Evolutionary conservation across 2,888 invertebrate genomes (phyloP).

Genomic region (Archips crataeganus): DNA sequence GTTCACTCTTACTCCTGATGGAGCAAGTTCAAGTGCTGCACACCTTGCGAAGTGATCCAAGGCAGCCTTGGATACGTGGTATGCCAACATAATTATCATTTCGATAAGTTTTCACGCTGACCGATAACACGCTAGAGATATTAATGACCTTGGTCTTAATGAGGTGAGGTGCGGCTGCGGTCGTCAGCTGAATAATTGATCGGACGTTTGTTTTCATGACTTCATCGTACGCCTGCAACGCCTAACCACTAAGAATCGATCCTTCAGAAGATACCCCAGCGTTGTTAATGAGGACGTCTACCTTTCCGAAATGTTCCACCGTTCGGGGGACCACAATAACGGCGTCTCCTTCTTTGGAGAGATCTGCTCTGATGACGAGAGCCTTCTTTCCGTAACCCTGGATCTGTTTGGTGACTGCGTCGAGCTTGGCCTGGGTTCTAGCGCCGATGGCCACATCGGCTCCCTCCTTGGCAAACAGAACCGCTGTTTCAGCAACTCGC

Average conservation of each 20-base stretch:
- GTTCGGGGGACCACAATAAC: slow-evolving; percentile 52
- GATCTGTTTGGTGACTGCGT: slow-evolving; percentile 48
- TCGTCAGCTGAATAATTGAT: slow-evolving; percentile 53
- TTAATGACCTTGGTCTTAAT: slow-evolving; percentile 60
- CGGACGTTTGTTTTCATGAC: slow-evolving; percentile 57
- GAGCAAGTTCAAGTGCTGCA: slow-evolving; percentile 87
- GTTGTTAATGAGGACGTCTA: slow-evolving; percentile 63
- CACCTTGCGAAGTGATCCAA: slow-evolving; percentile 91
- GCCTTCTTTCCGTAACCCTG: slow-evolving; percentile 48
- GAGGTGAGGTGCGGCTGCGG: slow-evolving; percentile 54
- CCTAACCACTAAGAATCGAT: slow-evolving; percentile 48
- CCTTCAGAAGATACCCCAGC: slow-evolving; percentile 51
- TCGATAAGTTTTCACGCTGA: neutral
- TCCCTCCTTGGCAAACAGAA: slow-evolving; percentile 56
- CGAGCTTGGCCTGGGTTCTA: slow-evolving; percentile 53
- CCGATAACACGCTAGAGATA: slow-evolving; percentile 54
- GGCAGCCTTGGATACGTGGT: slow-evolving; percentile 88
- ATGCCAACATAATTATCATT: slow-evolving; percentile 60
- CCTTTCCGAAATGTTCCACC: slow-evolving; percentile 52
- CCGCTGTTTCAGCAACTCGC: slow-evolving; percentile 59
- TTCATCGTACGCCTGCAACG: slow-evolving; percentile 54
- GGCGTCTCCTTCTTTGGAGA: slow-evolving; percentile 54
- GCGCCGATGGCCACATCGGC: slow-evolving; percentile 57
- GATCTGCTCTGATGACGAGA: slow-evolving; percentile 54
- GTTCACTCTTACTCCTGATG: slow-evolving; percentile 87